phyloP scores from a whole-genome alignment of 92 coral and sea anemone genomes.

The Bergia puertoricense region DNA sequence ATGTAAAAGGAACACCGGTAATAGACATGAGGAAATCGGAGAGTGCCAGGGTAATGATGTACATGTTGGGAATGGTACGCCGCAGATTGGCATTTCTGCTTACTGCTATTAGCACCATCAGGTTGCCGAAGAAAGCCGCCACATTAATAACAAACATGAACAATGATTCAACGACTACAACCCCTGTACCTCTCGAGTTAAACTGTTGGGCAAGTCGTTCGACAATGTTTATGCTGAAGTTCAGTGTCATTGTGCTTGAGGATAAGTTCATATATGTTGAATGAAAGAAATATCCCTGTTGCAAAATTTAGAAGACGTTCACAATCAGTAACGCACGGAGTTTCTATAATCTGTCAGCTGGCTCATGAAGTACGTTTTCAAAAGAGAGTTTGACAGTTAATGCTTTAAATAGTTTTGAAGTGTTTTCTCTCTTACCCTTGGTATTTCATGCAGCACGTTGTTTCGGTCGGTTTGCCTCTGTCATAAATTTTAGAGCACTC shows the following conservation, averaged over 20 bases:
- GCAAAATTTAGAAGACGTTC: too few species aligned
- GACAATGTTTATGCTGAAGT: background rate
- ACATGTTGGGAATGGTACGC: constrained; percentile 60
- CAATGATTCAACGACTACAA: background rate
- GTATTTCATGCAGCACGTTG: too few species aligned
- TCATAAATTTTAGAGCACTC: too few species aligned
- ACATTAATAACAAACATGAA: background rate
- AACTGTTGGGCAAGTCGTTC: constrained; percentile 4
- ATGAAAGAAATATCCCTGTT: too few species aligned
- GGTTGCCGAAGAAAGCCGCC: constrained; percentile 14
- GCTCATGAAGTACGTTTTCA: too few species aligned
- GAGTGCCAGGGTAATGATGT: constrained; percentile 66
- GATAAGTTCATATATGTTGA: too few species aligned
- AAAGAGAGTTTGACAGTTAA: too few species aligned
- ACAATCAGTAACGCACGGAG: too few species aligned
- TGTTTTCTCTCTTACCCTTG: too few species aligned
- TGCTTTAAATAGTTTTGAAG: too few species aligned
- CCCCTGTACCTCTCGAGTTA: background rate
- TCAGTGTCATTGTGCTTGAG: background rate
- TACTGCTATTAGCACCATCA: background rate
- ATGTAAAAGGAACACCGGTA: constrained; percentile 58
- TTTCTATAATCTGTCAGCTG: too few species aligned
- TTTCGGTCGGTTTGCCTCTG: too few species aligned
- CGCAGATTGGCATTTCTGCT: constrained; percentile 60
- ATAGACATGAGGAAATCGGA: constrained; percentile 73